Base-by-base conservation (phyloP, 2,888 invertebrate species). In the Apeira syringaria region DNA sequence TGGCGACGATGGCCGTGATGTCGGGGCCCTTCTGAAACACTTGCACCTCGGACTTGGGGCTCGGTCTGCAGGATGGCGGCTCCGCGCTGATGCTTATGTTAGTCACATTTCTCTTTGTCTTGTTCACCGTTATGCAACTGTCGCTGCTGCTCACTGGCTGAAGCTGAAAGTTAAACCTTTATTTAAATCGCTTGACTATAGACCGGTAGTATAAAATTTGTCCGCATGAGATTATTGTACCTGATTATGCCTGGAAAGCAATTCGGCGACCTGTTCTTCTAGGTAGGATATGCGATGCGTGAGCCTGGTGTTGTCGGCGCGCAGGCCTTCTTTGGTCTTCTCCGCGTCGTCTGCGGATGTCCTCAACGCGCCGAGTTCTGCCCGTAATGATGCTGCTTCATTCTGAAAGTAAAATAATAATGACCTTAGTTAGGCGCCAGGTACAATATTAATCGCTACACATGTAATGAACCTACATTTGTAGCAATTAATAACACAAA, bases 241-340 rank as follows among this genome's bases (percentile, higher is more conserved):
- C 75, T 83, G 81, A 3, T 79, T 53, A 47, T 86, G 87, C 50
- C 87, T 74, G 20, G 79, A 76, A 37, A 93, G 87, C 32, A 94
- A 75, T 58, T 93, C 93, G 0, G 91, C 86, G 53, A 96, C 96
- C 81, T 97, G 97, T 69, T 97, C 97, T 77, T 97, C 97, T 43
- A 97, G 91, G 78, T 97, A 97, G 1, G 96, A 95, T 64, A 97
- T 97, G 56, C 97, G 91, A 78, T 97, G 97, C 7, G 96, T 96
- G 46, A 97, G 91, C 34, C 97, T 91, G 47, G 96, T 93, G 83
- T 96, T 97, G 80, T 97, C 97, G 11, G 94, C 91, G 62, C 94
- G 93, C 18, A 93, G 86, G 7, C 91, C 90, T 54, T 93, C 93
- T 69, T 93, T 92, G 32, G 92, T 91, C 30, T 89, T 81, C 64